Conservation (phyloP, 64 coral and sea anemone species). For the Trachythela sp. region DNA sequence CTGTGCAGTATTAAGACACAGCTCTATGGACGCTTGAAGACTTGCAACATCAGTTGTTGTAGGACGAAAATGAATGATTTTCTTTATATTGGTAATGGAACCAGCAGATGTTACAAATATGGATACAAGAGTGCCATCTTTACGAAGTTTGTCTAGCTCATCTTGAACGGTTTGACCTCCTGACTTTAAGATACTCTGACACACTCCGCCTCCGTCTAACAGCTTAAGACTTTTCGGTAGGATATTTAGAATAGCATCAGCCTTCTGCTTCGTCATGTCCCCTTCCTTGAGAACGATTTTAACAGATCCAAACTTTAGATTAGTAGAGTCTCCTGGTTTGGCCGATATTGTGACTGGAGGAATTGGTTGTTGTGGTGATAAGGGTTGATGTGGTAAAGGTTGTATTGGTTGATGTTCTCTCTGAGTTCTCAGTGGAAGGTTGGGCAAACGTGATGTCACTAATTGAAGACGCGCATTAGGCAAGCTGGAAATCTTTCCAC, state of each 20-base stretch:
- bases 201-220: background rate
- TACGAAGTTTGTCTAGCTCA: background rate
- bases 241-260: background rate
- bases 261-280: background rate
- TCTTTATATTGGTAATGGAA: background rate
- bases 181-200: background rate
- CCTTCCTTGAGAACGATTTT: background rate
- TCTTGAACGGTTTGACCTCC: background rate
- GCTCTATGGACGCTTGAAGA: background rate
- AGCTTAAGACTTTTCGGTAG: background rate
- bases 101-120: background rate
- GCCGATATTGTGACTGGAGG: background rate
- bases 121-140: background rate
- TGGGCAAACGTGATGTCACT: too few species aligned
- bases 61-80: background rate
- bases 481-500: too few species aligned
- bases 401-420: background rate
- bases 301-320: background rate
- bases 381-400: background rate
- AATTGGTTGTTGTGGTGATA: background rate
- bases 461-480: too few species aligned
- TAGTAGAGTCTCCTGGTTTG: background rate
- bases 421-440: too few species aligned
- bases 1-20: background rate
- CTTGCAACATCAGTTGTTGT: background rate